Evolutionary conservation across 2,888 invertebrate species (phyloP), one percentile per base, ranked within the genome.

Genomic region (Junonia oenone): DNA sequence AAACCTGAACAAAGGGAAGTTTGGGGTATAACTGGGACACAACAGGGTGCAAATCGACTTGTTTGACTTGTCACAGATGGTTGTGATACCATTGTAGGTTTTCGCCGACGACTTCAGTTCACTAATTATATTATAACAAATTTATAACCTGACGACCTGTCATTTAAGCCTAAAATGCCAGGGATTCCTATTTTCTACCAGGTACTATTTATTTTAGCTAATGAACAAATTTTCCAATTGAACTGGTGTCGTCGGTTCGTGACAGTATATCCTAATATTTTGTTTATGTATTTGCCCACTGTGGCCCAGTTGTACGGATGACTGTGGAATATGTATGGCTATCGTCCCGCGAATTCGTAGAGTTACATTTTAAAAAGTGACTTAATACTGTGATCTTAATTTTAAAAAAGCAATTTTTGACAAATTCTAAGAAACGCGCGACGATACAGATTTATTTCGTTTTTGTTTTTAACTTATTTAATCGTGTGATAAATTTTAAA

Each of bases 381-480:
- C 88, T 88, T 89, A 87, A 83, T 82, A 83, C 90, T 90, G 90
- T 90, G 90, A 90, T 90, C 87, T 85, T 90, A 90, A 86, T 90
- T 90, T 90, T 89, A 88, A 75, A 76, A 78, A 83, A 78, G 78
- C 78, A 85, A 81, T 83, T 87, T 83, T 86, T 82, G 81, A 86
- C 77, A 78, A 82, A 81, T 83, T 86, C 87, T 87, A 75, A 81
- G 83, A 62, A 68, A 69, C 54, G 79, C 74, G 80, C 58, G 85
- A 86, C 77, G 83, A 83, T 85, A 75, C 67, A 72, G 59, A 62
- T 63, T 73, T 64, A 75, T 70, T 76, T 69, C 73, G 56, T 71
- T 79, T 81, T 77, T 76, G 48, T 71, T 78, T 81, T 80, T 85
- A 82, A 85, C 75, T 86, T 85, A 85, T 83, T 83, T 76, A 68